Evolutionary conservation across 2,888 invertebrate genomes (phyloP).

Genomic region (Lasioglossum oenotherae): DNA sequence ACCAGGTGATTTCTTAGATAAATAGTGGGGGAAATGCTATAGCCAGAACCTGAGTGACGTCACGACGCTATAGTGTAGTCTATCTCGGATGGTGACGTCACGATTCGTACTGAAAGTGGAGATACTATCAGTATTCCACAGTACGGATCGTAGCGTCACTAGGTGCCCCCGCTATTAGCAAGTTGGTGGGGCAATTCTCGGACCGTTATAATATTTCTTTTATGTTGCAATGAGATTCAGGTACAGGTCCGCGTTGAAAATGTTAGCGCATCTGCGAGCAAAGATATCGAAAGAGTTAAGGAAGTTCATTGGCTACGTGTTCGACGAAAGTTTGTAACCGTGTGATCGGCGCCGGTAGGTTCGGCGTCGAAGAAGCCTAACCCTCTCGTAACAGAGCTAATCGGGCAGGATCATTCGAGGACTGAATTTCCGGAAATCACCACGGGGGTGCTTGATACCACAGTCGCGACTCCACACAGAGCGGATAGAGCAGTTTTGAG

Average conservation of each 20-base stretch:
- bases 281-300: not conserved
- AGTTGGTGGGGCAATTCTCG: not conserved
- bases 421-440: conserved; percentile 28
- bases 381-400: conserved; percentile 1
- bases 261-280: not conserved
- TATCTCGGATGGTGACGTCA: not conserved
- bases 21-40: not conserved
- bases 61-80: not conserved
- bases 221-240: not conserved
- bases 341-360: not conserved
- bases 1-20: not conserved
- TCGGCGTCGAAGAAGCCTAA: not conserved
- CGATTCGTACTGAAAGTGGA: too few species aligned
- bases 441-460: conserved; percentile 15
- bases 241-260: not conserved
- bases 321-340: not conserved
- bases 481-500: conserved; percentile 25
- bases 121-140: too few species aligned
- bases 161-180: not conserved
- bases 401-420: not conserved
- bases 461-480: conserved; percentile 22
- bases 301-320: not conserved
- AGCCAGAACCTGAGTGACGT: not conserved
- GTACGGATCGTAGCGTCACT: too few species aligned
- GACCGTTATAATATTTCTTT: not conserved